These are phyloP conservation scores for Daboia siamensis DNA, from an alignment of 2,113 vertebrate species.

Conservation along the genomic window DNA sequence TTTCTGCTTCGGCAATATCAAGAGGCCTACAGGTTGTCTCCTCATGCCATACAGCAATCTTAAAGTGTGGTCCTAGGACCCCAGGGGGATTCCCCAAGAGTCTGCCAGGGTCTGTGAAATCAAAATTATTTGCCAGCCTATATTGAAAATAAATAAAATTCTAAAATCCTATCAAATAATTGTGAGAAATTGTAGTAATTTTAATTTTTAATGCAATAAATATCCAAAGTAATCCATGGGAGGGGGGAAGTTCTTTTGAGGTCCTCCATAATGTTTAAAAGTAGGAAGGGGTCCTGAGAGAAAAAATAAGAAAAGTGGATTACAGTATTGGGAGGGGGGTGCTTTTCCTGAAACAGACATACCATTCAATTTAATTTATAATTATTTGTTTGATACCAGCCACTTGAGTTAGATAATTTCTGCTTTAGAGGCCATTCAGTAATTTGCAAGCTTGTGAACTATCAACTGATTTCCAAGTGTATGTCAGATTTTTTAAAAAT, in stretches of 20 bases:
- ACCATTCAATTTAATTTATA: background rate
- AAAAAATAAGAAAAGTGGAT: background rate
- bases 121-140: background rate
- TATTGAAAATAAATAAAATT: background rate
- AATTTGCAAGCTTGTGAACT: background rate
- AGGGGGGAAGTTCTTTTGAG: background rate
- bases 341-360: background rate
- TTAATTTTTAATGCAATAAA: background rate
- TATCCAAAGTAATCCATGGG: background rate
- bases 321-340: background rate
- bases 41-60: background rate
- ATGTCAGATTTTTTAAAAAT: background rate
- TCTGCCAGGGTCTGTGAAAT: background rate
- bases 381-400: background rate
- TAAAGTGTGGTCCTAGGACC: background rate
- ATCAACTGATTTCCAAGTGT: background rate
- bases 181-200: background rate
- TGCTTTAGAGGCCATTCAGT: background rate
- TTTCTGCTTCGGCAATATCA: background rate
- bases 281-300: background rate
- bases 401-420: background rate
- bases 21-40: background rate
- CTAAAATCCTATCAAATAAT: background rate
- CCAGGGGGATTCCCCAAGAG: background rate
- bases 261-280: background rate